Percentiles rank a stretch among this genome's conserved stretches.
Conservation (phyloP, 2,888 invertebrate genomes). For the Xanthia icteritia region DNA sequence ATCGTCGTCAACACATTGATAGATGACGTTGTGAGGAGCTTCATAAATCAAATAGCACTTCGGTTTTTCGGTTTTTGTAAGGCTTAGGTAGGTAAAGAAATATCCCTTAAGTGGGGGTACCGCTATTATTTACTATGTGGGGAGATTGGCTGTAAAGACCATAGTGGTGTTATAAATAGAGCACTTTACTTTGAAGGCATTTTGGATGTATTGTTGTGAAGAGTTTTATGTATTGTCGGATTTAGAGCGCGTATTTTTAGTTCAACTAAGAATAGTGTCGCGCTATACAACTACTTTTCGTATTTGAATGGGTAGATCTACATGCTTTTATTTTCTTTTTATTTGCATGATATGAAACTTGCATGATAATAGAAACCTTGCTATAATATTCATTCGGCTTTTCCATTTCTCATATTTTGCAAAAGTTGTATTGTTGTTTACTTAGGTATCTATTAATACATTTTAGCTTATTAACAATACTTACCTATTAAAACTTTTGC, state of each 20-base stretch:
- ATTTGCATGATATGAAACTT: too few relatives aligned
- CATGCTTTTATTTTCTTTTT: neutral
- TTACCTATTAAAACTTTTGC: neutral
- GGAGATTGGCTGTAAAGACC: conserved; percentile 15
- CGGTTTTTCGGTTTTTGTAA: conserved; percentile 28
- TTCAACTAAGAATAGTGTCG: neutral
- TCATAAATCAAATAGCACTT: conserved; percentile 49
- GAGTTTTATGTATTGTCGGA: neutral
- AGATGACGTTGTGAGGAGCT: conserved; percentile 48
- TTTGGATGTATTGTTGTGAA: conserved; percentile 7
- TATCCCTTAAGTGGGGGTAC: conserved; percentile 17
- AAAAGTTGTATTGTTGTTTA: neutral
- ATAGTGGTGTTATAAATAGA: conserved; percentile 15
- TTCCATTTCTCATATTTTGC: neutral
- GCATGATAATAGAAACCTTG: neutral
- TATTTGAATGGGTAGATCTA: neutral
- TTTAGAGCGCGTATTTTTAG: neutral
- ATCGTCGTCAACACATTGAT: conserved; percentile 60
- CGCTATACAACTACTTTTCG: neutral
- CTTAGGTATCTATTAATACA: neutral
- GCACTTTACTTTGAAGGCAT: conserved; percentile 16
- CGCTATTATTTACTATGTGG: conserved; percentile 33
- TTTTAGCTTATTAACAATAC: neutral
- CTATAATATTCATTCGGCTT: neutral
- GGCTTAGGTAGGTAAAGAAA: neutral